Evolutionary conservation across 1,140 invertebrate species (phyloP).

Genomic region (Ceratina australensis): DNA sequence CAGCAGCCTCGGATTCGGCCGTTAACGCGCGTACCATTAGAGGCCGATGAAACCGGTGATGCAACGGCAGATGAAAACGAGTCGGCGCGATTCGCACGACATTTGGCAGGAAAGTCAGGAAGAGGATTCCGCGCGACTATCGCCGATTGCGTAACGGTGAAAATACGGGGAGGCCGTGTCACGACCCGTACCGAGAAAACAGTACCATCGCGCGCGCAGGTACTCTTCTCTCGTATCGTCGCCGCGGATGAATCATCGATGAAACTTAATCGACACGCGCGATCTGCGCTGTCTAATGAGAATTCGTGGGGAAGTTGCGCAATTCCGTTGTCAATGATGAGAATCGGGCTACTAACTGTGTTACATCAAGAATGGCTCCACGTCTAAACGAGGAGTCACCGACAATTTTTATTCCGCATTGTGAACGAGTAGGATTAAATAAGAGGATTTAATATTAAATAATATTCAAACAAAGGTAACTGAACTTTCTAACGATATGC

Average conservation of each 20-base stretch:
- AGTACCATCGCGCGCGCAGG: slow-evolving; percentile 39
- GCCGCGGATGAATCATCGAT: slow-evolving; percentile 37
- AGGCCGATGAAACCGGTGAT: slow-evolving; percentile 8
- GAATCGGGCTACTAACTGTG: not conserved
- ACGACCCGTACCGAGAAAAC: slow-evolving; percentile 33
- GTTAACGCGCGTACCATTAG: not conserved
- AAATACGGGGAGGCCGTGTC: slow-evolving; percentile 56
- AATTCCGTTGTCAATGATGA: not conserved
- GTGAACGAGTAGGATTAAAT: too few species aligned
- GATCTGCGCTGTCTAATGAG: slow-evolving; percentile 22
- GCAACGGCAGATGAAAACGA: slow-evolving; percentile 47
- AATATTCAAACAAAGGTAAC: too few species aligned
- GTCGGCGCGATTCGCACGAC: slow-evolving; percentile 60
- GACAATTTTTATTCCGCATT: too few species aligned
- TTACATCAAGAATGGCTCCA: not conserved
- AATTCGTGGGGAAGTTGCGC: not conserved
- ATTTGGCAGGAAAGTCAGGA: slow-evolving; percentile 56
- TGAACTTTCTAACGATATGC: too few species aligned
- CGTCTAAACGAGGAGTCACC: too few species aligned
- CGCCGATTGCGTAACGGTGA: slow-evolving; percentile 59
- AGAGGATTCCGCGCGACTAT: slow-evolving; percentile 46
- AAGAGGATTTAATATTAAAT: too few species aligned
- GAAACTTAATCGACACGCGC: slow-evolving; percentile 15
- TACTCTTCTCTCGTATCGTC: slow-evolving; percentile 13
- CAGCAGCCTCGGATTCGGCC: not conserved